Evolutionary conservation across 2,888 invertebrate genomes (phyloP), one percentile per base, ranked within the genome.

Genomic region (Sipha maydis): DNA sequence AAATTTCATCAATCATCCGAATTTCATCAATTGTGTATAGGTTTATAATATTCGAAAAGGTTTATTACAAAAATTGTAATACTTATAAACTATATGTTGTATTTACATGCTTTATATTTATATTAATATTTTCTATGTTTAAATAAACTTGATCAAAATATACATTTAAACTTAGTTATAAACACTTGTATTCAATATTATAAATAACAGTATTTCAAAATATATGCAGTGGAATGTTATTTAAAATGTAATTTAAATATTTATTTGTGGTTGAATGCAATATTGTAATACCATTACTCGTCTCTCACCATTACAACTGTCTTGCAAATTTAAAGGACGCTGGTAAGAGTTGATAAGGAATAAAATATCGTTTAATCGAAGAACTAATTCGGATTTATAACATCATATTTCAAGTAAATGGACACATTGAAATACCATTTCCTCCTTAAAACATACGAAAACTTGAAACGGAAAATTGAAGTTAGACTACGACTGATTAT

Each of bases 321-420:
- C 77, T 85, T 34, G 48, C 19, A 25, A 48, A 9, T 17, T 41
- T 28, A 19, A 48, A 69, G 77, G 54, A 78, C 48, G 34, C 85
- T 85, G 77, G 67, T 54, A n/a, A 69, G 31, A 85, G 69, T 85
- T 69, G 85, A 85, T 85, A 85, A 85, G 85, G 54, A n/a, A 77
- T 14, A 77, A 48, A 31, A 31, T 78, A 77, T 78, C 85, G 69
- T 78, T 85, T 78, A 85, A 85, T 85, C 85, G 77, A 78, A 85
- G 84, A 78, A 85, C 77, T 85, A 85, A 85, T 85, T 85, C 85
- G 85, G n/a, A 85, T 85, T 85, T 85, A 85, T 85, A 85, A 85
- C 85, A 77, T 78, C 67, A 85, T 85, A 85, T 85, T 78, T 85
- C 85, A 85, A 78, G 77, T 48, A 48, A 69, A 85, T 54, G 77